Percentiles rank a stretch among this genome's conserved stretches.
Evolutionary conservation across 2,888 invertebrate species (phyloP).

Genomic region (Beris morrisii): DNA sequence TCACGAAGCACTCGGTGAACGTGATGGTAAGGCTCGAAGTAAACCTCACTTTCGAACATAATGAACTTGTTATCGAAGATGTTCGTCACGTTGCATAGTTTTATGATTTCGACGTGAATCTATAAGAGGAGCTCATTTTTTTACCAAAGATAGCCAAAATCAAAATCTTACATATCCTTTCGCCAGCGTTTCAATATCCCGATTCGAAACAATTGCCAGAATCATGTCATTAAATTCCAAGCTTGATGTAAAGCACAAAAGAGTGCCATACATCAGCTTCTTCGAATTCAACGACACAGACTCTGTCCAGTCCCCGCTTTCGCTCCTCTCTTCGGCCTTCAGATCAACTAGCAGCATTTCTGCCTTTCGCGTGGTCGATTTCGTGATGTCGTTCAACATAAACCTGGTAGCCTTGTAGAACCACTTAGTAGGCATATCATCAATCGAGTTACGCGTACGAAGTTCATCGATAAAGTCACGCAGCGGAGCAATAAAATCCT

Average conservation of each 20-base stretch:
- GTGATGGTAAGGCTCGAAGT: constrained; percentile 80
- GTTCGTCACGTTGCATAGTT: constrained; percentile 48
- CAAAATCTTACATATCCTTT: constrained; percentile 61
- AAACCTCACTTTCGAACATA: constrained; percentile 78
- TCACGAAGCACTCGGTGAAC: constrained; percentile 70
- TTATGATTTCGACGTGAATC: constrained; percentile 51
- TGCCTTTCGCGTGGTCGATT: constrained; percentile 43
- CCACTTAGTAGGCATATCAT: constrained; percentile 34
- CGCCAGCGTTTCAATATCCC: constrained; percentile 58
- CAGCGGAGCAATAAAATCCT: constrained; percentile 78
- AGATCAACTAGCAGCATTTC: constrained; percentile 48
- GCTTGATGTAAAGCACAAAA: constrained; percentile 68
- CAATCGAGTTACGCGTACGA: constrained; percentile 25
- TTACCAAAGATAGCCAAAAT: constrained; percentile 1
- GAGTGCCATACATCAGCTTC: constrained; percentile 60
- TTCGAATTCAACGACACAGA: constrained; percentile 26
- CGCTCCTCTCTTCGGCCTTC: constrained; percentile 29
- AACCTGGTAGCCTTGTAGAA: constrained; percentile 46
- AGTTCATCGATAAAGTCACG: constrained; percentile 56
- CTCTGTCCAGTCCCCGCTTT: background rate
- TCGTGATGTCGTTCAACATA: constrained; percentile 43
- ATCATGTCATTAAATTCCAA: constrained; percentile 69
- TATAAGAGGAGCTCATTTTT: constrained; percentile 36
- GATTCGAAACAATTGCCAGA: constrained; percentile 69
- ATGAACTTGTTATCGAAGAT: constrained; percentile 56